A percentile compares a stretch with the other conserved stretches of the same genome.
These are phyloP conservation scores for Catharus fuscescens DNA, from an alignment of 2,113 vertebrate species.

Conservation along the genomic window DNA sequence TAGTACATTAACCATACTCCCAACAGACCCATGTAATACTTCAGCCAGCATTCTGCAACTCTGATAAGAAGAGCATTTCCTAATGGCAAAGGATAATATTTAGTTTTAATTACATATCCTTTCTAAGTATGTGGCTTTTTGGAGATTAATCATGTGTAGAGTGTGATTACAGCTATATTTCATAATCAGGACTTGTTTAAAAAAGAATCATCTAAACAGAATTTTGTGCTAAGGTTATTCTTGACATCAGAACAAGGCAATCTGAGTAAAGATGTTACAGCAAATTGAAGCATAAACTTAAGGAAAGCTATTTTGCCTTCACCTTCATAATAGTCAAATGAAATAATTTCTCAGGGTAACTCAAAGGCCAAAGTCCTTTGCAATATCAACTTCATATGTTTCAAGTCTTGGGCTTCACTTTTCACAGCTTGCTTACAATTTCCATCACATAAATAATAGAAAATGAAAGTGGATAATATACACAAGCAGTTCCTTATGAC, in stretches of 20 bases:
- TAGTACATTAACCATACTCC: constrained; percentile 32
- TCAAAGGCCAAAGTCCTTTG: background rate
- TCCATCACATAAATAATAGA: constrained; percentile 33
- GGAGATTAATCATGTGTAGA: background rate
- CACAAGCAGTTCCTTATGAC: constrained; percentile 49
- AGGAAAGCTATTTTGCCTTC: constrained; percentile 23
- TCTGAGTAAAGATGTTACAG: background rate
- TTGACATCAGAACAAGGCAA: background rate
- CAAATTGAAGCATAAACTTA: background rate
- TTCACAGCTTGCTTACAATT: background rate
- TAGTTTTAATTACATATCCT: constrained; percentile 4
- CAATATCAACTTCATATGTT: constrained; percentile 15
- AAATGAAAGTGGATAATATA: constrained; percentile 31
- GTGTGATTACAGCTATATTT: background rate
- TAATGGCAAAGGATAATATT: background rate
- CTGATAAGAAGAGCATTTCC: background rate
- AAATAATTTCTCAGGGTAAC: background rate
- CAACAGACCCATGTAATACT: background rate
- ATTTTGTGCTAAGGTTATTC: background rate
- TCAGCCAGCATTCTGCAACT: background rate
- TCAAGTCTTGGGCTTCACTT: background rate
- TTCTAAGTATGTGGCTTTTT: background rate
- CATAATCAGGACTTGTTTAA: background rate
- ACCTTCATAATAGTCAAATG: background rate
- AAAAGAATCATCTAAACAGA: background rate